A percentile compares a stretch with the other conserved stretches of the same genome.
These are phyloP conservation scores for Rhopalosiphum maidis DNA, from an alignment of 1,140 invertebrate genomes.

Conservation along the genomic window DNA sequence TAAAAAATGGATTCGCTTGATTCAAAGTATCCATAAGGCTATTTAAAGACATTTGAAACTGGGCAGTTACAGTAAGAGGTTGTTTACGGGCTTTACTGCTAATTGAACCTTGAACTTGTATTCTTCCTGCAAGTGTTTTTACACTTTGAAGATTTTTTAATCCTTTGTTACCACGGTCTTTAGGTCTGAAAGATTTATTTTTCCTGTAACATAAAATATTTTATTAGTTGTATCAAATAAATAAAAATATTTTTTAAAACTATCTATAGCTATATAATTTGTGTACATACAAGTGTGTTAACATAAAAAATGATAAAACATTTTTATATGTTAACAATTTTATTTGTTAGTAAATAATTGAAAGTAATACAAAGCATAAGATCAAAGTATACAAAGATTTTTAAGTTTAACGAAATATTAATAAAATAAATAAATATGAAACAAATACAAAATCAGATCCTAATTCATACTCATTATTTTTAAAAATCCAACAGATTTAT, in stretches of 20 bases:
- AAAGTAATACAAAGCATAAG: conserved; percentile 10
- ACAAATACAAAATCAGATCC: neutral
- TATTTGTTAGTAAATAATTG: conserved; percentile 23
- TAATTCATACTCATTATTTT: neutral
- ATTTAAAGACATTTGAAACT: conserved; percentile 91
- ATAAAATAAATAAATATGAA: neutral
- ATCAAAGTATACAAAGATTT: neutral
- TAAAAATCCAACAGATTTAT: neutral
- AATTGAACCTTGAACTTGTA: conserved; percentile 66
- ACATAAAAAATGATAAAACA: no score
- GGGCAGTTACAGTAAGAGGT: conserved; percentile 89
- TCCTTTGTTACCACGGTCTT: conserved; percentile 80
- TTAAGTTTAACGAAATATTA: neutral
- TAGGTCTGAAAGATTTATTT: conserved; percentile 85
- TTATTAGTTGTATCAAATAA: neutral
- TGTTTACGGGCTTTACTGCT: conserved; percentile 80
- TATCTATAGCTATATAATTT: neutral
- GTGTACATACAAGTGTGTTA: neutral
- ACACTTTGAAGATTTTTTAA: conserved; percentile 89
- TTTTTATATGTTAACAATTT: neutral
- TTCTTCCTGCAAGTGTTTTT: conserved; percentile 82
- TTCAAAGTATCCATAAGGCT: conserved; percentile 92
- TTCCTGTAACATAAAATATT: conserved; percentile 72
- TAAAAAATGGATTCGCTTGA: conserved; percentile 96
- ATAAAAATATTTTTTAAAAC: neutral